Conservation (phyloP, 2,888 invertebrate species). For the Arctia plantaginis region DNA sequence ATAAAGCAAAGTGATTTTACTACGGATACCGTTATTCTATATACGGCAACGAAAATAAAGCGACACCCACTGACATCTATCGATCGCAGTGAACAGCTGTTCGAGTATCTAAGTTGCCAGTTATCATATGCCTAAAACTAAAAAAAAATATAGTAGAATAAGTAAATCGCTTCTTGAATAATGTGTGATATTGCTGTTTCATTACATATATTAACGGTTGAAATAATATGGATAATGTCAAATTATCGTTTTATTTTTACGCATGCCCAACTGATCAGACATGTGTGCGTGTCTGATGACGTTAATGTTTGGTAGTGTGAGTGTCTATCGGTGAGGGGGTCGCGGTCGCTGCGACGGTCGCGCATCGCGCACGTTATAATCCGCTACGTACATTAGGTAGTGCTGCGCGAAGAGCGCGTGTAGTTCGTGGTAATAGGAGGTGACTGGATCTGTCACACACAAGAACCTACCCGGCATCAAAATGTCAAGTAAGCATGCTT, state of each 20-base stretch:
- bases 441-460: conserved; percentile 80
- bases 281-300: conserved; percentile 46
- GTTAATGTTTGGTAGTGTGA: conserved; percentile 48
- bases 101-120: conserved; percentile 68
- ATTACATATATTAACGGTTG: background rate
- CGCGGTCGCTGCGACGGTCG: conserved; percentile 65
- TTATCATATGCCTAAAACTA: background rate
- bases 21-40: conserved; percentile 82
- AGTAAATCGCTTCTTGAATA: background rate
- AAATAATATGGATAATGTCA: background rate
- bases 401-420: conserved; percentile 80
- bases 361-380: conserved; percentile 51
- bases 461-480: conserved; percentile 79
- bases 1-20: conserved; percentile 74
- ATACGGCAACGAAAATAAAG: conserved; percentile 82
- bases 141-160: background rate
- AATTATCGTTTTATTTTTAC: conserved; percentile 29
- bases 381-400: conserved; percentile 74
- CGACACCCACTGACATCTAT: conserved; percentile 85
- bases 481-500: conserved; percentile 80
- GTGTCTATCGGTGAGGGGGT: conserved; percentile 60
- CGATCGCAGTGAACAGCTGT: conserved; percentile 82
- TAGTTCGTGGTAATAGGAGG: conserved; percentile 76
- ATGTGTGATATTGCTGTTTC: background rate
- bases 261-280: conserved; percentile 41